phyloP scores from a whole-genome alignment of 2,113 vertebrate genomes.

The Steatornis caripensis region DNA sequence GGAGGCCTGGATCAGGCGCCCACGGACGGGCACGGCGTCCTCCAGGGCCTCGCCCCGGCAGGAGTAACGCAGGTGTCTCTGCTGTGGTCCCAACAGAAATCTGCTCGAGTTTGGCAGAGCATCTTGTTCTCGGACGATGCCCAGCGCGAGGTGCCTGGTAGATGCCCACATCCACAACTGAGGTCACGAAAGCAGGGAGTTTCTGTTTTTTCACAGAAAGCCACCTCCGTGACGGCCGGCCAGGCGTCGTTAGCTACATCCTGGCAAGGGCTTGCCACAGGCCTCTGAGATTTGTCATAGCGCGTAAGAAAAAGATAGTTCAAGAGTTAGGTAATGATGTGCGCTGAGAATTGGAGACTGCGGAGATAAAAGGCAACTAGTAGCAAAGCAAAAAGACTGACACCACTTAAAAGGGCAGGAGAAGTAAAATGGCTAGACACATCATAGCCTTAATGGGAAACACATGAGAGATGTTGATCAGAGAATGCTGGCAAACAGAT shows the following conservation, averaged over 20 bases:
- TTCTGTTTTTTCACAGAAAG: background rate
- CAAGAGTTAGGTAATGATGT: slow-evolving; percentile 56
- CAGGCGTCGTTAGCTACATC: background rate
- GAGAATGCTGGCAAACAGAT: slow-evolving; percentile 69
- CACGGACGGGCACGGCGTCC: fast-evolving
- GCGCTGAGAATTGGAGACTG: slow-evolving; percentile 28
- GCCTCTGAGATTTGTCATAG: background rate
- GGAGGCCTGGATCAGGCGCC: fast-evolving
- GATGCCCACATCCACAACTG: background rate
- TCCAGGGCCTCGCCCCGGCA: fast-evolving
- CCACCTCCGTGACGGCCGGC: background rate
- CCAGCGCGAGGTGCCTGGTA: background rate
- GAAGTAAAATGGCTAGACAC: slow-evolving; percentile 66
- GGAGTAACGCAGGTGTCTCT: background rate
- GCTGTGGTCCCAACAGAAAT: background rate
- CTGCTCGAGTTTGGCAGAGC: background rate
- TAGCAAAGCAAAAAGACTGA: slow-evolving; percentile 65
- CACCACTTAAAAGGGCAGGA: slow-evolving; percentile 67
- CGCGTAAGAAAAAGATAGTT: slow-evolving; percentile 18
- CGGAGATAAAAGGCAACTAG: slow-evolving; percentile 64
- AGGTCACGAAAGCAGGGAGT: background rate
- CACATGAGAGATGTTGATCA: slow-evolving; percentile 48
- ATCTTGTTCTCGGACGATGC: background rate
- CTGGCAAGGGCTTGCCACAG: slow-evolving; percentile 7
- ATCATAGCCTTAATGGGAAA: slow-evolving; percentile 60